A percentile compares a stretch with the other conserved stretches of the same genome.
Evolutionary conservation across 2,888 invertebrate genomes (phyloP).

Genomic region (Limnephilus auricula): DNA sequence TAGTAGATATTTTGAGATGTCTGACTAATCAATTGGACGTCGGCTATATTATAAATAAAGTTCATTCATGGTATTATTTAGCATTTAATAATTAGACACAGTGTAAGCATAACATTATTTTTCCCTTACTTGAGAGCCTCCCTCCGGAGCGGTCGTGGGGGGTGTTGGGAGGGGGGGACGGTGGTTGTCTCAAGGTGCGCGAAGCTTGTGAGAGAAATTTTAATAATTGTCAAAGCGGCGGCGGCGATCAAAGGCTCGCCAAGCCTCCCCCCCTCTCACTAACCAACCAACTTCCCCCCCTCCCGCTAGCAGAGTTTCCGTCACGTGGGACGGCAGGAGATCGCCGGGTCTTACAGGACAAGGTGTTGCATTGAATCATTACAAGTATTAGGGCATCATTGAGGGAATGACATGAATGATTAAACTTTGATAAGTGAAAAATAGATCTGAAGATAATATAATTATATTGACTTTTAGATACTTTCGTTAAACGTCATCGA

Average conservation of each 20-base stretch:
- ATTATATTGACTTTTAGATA: neutral
- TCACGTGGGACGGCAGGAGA: neutral
- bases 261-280: neutral
- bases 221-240: slow-evolving; percentile 81
- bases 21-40: too few species aligned
- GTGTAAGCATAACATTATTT: neutral
- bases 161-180: slow-evolving; percentile 30
- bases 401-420: neutral
- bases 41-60: neutral
- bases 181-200: slow-evolving; percentile 47
- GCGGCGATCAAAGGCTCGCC: slow-evolving; percentile 75
- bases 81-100: neutral
- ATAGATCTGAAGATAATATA: neutral
- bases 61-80: neutral
- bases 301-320: neutral
- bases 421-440: neutral
- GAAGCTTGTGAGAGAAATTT: slow-evolving; percentile 74
- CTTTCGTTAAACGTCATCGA: too few species aligned
- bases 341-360: neutral
- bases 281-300: neutral
- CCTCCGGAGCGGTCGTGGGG: slow-evolving; percentile 71
- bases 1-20: too few species aligned
- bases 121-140: neutral
- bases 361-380: neutral
- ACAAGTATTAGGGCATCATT: neutral